These are phyloP conservation scores for Melanostoma scalare DNA, from an alignment of 2,888 invertebrate genomes.

Conservation along the genomic window DNA sequence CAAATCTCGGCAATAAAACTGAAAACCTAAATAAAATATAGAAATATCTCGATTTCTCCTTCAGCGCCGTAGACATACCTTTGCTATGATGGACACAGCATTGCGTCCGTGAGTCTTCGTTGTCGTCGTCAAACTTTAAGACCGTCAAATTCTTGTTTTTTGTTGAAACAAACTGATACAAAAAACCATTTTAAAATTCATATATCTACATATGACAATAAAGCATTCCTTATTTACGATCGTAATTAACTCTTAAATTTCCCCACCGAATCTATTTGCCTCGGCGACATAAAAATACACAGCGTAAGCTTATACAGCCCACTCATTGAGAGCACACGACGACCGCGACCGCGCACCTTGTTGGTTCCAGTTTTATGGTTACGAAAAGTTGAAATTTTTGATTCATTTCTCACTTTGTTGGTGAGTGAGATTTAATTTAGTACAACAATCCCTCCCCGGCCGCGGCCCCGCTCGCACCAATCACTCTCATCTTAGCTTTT, in stretches of 20 bases:
- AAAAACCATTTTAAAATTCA: conserved; percentile 65
- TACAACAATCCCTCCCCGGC: not conserved
- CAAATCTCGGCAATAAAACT: conserved; percentile 49
- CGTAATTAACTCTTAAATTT: conserved; percentile 66
- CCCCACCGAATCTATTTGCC: conserved; percentile 50
- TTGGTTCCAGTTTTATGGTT: conserved; percentile 56
- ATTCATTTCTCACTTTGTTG: conserved; percentile 57
- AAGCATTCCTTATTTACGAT: conserved; percentile 69
- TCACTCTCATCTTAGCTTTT: conserved; percentile 15
- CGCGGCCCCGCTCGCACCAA: not conserved
- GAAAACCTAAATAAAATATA: conserved; percentile 14
- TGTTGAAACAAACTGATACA: conserved; percentile 14
- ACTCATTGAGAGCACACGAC: conserved; percentile 25
- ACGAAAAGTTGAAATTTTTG: conserved; percentile 54
- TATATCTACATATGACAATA: conserved; percentile 68
- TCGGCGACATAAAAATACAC: conserved; percentile 13
- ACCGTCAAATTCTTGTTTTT: conserved; percentile 55
- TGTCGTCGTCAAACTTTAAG: conserved; percentile 20
- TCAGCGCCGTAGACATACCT: conserved; percentile 27
- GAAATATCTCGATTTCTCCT: conserved; percentile 64
- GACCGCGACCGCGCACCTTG: conserved; percentile 20
- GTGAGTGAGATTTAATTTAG: conserved; percentile 62
- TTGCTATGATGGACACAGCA: conserved; percentile 20
- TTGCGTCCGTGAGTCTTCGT: not conserved
- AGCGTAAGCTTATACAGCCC: conserved; percentile 9